Conservation (phyloP, 2,888 invertebrate genomes). For the Kuschelorhynchus macadamiae region DNA sequence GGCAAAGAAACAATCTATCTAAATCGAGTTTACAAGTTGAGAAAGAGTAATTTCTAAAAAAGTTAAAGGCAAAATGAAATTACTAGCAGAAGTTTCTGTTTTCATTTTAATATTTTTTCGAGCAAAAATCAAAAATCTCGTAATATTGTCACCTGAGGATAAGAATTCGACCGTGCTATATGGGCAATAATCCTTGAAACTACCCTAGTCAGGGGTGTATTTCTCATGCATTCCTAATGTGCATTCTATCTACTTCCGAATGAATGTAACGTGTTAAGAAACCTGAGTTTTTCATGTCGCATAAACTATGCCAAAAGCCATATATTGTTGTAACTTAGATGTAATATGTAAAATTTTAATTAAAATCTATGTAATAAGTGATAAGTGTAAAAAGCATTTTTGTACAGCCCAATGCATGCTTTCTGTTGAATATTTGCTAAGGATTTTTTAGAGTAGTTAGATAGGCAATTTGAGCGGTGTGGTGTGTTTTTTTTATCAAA, state of each 20-base stretch:
- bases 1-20: no score
- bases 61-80: no score
- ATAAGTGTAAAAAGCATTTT: constrained; percentile 61
- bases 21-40: no score
- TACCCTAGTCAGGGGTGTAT: constrained; percentile 9
- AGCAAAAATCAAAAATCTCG: no score
- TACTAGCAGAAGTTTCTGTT: no score
- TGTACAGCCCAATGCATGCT: constrained; percentile 50
- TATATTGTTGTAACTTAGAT: constrained; percentile 42
- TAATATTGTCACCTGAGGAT: no score
- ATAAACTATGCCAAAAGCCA: constrained; percentile 39
- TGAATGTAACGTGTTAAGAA: constrained; percentile 19
- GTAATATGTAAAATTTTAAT: constrained; percentile 36
- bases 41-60: no score
- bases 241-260: constrained; percentile 40
- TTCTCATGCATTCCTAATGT: constrained; percentile 45
- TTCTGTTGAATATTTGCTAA: constrained; percentile 49
- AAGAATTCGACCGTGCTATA: neutral
- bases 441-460: constrained; percentile 43
- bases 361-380: constrained; percentile 45
- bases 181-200: neutral
- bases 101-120: no score
- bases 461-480: constrained; percentile 28
- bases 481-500: constrained; percentile 3
- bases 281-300: constrained; percentile 9